phyloP scores from a whole-genome alignment of 2,888 invertebrate genomes.

The Napeogenes sylphis region DNA sequence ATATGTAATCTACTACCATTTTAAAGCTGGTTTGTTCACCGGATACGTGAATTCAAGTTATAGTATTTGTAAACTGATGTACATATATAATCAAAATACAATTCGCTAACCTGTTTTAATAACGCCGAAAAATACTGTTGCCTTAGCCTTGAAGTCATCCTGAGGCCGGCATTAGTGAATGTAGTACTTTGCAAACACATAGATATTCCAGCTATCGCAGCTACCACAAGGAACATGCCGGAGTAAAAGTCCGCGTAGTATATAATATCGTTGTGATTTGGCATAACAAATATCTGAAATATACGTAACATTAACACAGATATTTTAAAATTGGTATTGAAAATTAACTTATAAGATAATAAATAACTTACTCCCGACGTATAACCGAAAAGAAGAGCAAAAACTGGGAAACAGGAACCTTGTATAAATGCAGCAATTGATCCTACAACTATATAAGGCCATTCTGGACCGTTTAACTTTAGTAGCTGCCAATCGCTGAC shows the following conservation, averaged over 20 bases:
- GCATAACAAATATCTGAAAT: slow-evolving; percentile 78
- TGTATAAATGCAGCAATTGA: slow-evolving; percentile 80
- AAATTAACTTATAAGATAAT: not conserved
- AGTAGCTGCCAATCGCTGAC: slow-evolving; percentile 74
- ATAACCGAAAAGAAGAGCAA: slow-evolving; percentile 83
- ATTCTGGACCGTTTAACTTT: slow-evolving; percentile 80
- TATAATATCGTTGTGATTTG: slow-evolving; percentile 75
- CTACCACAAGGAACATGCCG: slow-evolving; percentile 81
- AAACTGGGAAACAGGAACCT: slow-evolving; percentile 81
- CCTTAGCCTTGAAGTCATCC: slow-evolving; percentile 82
- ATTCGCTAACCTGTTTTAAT: slow-evolving; percentile 67
- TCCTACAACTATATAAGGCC: slow-evolving; percentile 78
- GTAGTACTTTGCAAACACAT: slow-evolving; percentile 83
- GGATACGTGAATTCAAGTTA: no score
- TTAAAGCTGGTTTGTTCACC: no score
- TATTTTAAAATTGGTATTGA: not conserved
- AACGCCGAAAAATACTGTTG: slow-evolving; percentile 71
- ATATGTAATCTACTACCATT: no score
- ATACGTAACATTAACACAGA: not conserved
- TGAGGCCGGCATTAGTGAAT: slow-evolving; percentile 86
- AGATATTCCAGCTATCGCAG: slow-evolving; percentile 80
- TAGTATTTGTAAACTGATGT: no score
- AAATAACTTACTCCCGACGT: slow-evolving; percentile 74
- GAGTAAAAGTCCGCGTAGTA: slow-evolving; percentile 79
- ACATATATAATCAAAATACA: not conserved